Percentiles rank a stretch among this genome's conserved stretches.
phyloP scores from a whole-genome alignment of 2,113 vertebrate species.

The Chamaea fasciata region DNA sequence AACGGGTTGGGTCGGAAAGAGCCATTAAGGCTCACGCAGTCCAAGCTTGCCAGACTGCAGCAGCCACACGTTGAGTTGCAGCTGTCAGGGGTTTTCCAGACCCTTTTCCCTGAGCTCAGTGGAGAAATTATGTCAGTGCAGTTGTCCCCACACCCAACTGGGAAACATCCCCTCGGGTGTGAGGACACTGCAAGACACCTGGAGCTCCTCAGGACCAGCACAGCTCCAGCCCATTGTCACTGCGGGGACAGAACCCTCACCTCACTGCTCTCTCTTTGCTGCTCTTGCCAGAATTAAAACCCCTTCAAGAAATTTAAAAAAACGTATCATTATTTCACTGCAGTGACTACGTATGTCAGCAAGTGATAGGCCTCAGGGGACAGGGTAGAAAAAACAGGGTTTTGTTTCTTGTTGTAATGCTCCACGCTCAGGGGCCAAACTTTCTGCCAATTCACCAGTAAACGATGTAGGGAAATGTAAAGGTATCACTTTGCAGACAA shows the following conservation, averaged over 20 bases:
- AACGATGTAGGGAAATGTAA: background rate
- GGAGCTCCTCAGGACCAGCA: background rate
- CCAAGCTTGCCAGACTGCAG: fast-evolving
- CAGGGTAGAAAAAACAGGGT: background rate
- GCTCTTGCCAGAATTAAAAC: background rate
- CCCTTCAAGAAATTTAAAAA: background rate
- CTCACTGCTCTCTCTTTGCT: fast-evolving
- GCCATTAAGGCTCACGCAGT: fast-evolving
- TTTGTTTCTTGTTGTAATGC: background rate
- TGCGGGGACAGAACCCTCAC: background rate
- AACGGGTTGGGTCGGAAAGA: background rate
- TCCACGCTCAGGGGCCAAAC: background rate
- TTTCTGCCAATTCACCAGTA: background rate
- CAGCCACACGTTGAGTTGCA: background rate
- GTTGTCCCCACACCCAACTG: background rate
- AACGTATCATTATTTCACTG: background rate
- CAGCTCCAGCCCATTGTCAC: fast-evolving
- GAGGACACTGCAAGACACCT: too few species aligned
- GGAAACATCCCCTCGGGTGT: too few species aligned
- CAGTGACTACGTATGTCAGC: background rate
- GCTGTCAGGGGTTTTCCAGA: background rate
- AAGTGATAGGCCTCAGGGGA: background rate
- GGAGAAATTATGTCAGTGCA: background rate
- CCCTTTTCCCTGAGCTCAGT: background rate
- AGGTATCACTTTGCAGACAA: background rate